These are phyloP conservation scores for Temnothorax rugatulus DNA, from an alignment of 2,888 invertebrate species.

Conservation along the genomic window DNA sequence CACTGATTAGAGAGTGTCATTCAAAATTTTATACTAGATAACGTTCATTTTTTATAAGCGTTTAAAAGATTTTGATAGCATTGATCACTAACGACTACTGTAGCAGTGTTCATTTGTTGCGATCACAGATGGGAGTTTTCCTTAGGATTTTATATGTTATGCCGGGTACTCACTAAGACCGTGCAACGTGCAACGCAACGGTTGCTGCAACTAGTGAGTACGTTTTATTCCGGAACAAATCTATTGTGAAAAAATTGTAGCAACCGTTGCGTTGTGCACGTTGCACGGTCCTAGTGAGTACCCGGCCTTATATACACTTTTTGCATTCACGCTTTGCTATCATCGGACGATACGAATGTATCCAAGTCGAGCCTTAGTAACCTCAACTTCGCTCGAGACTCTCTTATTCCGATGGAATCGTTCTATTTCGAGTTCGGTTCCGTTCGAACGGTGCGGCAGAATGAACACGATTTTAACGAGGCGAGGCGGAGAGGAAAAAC, in stretches of 20 bases:
- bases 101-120: background rate
- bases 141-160: background rate
- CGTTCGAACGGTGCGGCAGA: slow-evolving; percentile 57
- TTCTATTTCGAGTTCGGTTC: slow-evolving; percentile 58
- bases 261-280: no score
- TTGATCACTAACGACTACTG: background rate
- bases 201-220: no score
- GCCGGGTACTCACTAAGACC: no score
- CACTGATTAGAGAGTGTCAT: no score
- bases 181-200: no score
- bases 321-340: background rate
- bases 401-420: slow-evolving; percentile 15
- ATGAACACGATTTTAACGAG: slow-evolving; percentile 71
- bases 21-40: background rate
- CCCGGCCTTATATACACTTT: background rate
- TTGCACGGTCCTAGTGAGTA: no score
- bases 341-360: background rate
- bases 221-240: no score
- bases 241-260: no score
- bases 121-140: background rate
- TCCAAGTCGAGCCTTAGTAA: background rate
- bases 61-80: background rate
- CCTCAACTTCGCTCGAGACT: background rate
- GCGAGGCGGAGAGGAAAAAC: slow-evolving; percentile 24
- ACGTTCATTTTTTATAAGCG: background rate